Evolutionary conservation across 2,113 vertebrate genomes (phyloP).

Genomic region (Pseudopodoces humilis): DNA sequence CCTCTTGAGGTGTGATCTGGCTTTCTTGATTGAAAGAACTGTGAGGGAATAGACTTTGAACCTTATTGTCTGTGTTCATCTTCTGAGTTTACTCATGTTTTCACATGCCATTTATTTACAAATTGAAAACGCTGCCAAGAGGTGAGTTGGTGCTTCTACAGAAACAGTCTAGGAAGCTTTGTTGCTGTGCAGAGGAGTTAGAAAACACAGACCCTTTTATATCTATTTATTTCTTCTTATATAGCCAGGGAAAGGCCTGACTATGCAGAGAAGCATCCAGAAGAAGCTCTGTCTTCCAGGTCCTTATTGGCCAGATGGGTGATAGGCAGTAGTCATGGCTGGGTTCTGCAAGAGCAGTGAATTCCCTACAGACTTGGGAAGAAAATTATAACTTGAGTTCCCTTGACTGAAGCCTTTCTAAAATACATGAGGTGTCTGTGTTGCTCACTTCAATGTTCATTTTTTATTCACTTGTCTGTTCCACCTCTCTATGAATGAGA

Average conservation of each 20-base stretch:
- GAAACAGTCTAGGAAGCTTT: neutral
- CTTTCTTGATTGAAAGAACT: neutral
- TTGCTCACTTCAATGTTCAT: neutral
- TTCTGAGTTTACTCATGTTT: neutral
- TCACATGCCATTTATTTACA: neutral
- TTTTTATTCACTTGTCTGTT: neutral
- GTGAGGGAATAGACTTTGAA: neutral
- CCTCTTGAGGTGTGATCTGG: neutral
- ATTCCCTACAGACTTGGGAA: neutral
- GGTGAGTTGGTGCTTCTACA: neutral
- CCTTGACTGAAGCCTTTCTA: neutral
- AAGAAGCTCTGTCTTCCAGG: neutral
- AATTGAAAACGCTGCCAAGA: neutral
- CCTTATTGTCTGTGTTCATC: neutral
- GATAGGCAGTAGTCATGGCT: neutral
- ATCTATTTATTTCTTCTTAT: neutral
- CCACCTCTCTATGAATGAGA: neutral
- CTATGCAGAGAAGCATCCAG: neutral
- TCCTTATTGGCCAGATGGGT: neutral
- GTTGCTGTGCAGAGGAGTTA: neutral
- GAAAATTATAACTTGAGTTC: neutral
- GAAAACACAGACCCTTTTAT: neutral
- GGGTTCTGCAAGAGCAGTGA: neutral
- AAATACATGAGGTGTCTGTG: neutral
- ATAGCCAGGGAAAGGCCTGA: neutral